Conservation (phyloP, 2,113 vertebrate species). For the Lota lota region DNA sequence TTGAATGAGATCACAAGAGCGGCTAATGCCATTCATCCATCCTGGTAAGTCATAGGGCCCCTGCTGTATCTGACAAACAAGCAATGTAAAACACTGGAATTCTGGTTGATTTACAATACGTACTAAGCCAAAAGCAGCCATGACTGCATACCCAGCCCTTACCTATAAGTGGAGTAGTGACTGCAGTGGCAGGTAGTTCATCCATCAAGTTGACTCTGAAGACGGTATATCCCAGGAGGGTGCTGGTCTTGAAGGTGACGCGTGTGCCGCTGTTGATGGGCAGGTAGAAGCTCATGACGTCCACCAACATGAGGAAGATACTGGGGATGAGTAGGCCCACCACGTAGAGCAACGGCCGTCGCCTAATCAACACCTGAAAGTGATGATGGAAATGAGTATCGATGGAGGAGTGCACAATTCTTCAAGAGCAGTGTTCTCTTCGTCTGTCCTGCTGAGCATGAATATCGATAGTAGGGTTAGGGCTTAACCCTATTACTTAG, state of each 20-base stretch:
- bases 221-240: conserved; percentile 84
- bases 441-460: no score
- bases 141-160: background rate
- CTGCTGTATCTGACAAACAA: no score
- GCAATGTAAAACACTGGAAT: no score
- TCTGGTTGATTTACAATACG: no score
- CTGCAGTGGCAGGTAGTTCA: conserved; percentile 70
- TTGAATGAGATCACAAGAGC: no score
- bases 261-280: conserved; percentile 77
- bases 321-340: conserved; percentile 82
- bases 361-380: conserved; percentile 79
- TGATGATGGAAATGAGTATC: background rate
- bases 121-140: no score
- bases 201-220: conserved; percentile 82
- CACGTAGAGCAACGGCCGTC: conserved; percentile 80
- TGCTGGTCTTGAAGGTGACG: conserved; percentile 81
- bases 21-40: no score
- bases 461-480: no score
- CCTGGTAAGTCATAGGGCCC: no score
- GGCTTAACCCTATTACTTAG: no score
- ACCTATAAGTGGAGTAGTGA: conserved; percentile 81
- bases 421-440: no score
- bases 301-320: conserved; percentile 83
- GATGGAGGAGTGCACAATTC: no score
- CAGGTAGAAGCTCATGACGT: conserved; percentile 83